Conservation (phyloP, 2,113 vertebrate genomes). For the Python bivittatus region DNA sequence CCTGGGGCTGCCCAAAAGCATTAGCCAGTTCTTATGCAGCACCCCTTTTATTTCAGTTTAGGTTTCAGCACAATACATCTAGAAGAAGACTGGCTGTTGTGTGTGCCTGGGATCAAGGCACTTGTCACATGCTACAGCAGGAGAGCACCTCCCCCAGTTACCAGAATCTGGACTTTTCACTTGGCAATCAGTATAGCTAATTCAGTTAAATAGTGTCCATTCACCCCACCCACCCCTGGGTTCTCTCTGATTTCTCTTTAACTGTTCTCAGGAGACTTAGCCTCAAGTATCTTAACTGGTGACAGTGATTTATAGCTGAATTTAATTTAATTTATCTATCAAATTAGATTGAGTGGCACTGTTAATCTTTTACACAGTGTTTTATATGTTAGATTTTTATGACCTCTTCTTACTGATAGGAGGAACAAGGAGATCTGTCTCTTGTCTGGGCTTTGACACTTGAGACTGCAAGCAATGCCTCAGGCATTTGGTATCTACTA, state of each 20-base stretch:
- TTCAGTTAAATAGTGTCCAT: not conserved
- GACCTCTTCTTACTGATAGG: not conserved
- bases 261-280: constrained; percentile 77
- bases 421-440: not conserved
- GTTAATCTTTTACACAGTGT: constrained; percentile 74
- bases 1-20: not conserved
- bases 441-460: not conserved
- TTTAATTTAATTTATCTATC: constrained; percentile 87
- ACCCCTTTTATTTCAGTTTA: not conserved
- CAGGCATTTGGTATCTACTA: not conserved
- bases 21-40: not conserved
- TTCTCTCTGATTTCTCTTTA: constrained; percentile 40
- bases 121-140: not conserved
- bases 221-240: constrained; percentile 20
- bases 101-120: not conserved
- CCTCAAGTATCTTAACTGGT: constrained; percentile 77
- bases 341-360: constrained; percentile 80
- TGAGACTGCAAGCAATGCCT: not conserved
- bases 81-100: too few relatives aligned
- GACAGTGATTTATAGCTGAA: constrained; percentile 77
- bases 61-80: not conserved
- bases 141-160: not conserved
- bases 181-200: not conserved
- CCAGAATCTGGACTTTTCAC: not conserved
- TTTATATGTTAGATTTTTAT: constrained; percentile 60